phyloP scores from a whole-genome alignment of 1,140 invertebrate genomes.

The Calliopsis andreniformis region DNA sequence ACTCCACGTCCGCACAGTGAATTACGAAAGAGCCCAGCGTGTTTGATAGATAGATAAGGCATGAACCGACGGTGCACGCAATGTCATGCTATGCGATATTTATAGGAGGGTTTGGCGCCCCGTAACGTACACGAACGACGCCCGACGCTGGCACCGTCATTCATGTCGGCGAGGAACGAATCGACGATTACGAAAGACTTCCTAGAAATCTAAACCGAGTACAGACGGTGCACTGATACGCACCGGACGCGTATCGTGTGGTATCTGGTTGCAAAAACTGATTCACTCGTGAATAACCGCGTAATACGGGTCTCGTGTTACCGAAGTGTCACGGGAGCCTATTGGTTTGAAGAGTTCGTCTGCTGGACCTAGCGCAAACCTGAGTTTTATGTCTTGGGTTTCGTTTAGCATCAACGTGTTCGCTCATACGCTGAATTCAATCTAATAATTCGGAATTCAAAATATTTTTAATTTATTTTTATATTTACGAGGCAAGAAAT shows the following conservation, averaged over 20 bases:
- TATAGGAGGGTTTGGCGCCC: background rate
- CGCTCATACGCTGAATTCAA: too few relatives aligned
- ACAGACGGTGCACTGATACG: conserved; percentile 14
- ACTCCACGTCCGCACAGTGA: conserved; percentile 26
- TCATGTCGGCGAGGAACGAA: conserved; percentile 11
- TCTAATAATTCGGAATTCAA: too few relatives aligned
- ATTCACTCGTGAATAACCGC: conserved; percentile 33
- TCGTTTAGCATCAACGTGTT: too few relatives aligned
- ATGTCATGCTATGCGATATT: conserved; percentile 18
- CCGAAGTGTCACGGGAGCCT: background rate
- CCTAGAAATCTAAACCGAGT: conserved; percentile 51
- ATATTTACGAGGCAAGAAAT: too few relatives aligned
- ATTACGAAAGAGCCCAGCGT: conserved; percentile 22
- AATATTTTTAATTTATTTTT: too few relatives aligned
- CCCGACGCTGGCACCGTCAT: conserved; percentile 8
- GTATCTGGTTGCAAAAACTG: conserved; percentile 57
- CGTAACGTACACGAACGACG: too few relatives aligned
- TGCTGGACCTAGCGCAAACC: too few relatives aligned
- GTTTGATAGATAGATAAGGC: conserved; percentile 13
- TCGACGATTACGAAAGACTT: conserved; percentile 42
- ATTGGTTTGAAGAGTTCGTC: too few relatives aligned
- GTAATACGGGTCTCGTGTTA: conserved; percentile 31
- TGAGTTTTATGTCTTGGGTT: too few relatives aligned
- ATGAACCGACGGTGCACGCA: conserved; percentile 12
- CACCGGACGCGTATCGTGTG: conserved; percentile 32